phyloP scores from a whole-genome alignment of 2,797 vertebrate species.

The Syngnathus rostellatus region DNA sequence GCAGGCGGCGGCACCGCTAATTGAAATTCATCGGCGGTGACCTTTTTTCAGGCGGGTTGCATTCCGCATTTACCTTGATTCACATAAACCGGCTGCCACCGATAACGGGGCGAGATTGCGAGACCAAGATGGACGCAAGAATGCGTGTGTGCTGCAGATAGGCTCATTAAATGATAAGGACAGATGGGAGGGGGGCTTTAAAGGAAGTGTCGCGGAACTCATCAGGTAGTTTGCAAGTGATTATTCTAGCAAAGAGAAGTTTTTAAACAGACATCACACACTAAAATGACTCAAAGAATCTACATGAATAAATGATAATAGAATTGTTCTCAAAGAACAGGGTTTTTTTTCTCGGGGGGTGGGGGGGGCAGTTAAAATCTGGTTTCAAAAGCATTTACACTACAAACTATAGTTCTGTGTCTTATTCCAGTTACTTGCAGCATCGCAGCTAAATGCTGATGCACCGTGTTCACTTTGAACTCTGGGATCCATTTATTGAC shows the following conservation, averaged over 20 bases:
- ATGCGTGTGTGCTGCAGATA: background rate
- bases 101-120: constrained; percentile 29
- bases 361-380: no score
- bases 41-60: constrained; percentile 25
- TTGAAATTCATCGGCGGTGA: constrained; percentile 34
- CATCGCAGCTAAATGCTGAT: no score
- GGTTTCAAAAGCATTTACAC: no score
- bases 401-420: no score
- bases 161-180: constrained; percentile 9
- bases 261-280: background rate
- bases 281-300: no score
- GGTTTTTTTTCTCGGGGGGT: no score
- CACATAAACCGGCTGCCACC: constrained; percentile 23
- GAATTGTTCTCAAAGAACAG: no score
- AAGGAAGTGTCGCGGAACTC: background rate
- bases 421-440: no score
- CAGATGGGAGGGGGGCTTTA: background rate
- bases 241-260: background rate
- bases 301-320: no score
- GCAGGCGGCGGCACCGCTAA: constrained; percentile 10
- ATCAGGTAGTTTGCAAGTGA: background rate
- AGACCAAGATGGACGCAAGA: background rate
- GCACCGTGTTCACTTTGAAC: no score
- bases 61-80: constrained; percentile 23
- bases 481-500: no score